Evolutionary conservation across 2,888 invertebrate species (phyloP).

Genomic region (Thysanoteuthis rhombus): DNA sequence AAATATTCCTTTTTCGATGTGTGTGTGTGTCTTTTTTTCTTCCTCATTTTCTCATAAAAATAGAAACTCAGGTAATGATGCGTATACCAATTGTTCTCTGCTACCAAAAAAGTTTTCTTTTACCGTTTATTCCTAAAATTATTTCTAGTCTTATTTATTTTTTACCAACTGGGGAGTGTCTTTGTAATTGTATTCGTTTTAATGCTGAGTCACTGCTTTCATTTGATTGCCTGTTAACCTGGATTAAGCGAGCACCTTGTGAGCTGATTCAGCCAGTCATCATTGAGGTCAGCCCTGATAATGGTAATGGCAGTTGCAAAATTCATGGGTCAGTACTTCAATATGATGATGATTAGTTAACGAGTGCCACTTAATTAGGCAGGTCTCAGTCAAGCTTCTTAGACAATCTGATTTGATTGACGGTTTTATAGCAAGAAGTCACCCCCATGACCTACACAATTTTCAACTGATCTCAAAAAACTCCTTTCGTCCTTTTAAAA

Average conservation of each 20-base stretch:
- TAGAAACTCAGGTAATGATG: background rate
- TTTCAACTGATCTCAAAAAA: background rate
- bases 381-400: background rate
- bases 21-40: too few relatives aligned
- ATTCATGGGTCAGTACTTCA: background rate
- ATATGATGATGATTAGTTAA: conserved; percentile 12
- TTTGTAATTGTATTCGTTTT: background rate
- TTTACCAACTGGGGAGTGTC: background rate
- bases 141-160: background rate
- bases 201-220: background rate
- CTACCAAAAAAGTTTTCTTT: too few relatives aligned
- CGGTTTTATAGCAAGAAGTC: background rate
- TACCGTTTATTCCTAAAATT: background rate
- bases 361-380: background rate
- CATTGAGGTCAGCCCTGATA: background rate
- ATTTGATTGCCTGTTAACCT: background rate
- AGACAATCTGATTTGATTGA: background rate
- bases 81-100: too few relatives aligned
- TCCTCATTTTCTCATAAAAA: background rate
- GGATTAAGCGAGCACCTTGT: background rate
- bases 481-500: too few relatives aligned
- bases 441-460: background rate
- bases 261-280: background rate
- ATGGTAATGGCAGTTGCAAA: background rate
- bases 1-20: too few relatives aligned